Conservation (phyloP, 1,140 invertebrate species). For the Gyrodactylus bullatarudis region DNA sequence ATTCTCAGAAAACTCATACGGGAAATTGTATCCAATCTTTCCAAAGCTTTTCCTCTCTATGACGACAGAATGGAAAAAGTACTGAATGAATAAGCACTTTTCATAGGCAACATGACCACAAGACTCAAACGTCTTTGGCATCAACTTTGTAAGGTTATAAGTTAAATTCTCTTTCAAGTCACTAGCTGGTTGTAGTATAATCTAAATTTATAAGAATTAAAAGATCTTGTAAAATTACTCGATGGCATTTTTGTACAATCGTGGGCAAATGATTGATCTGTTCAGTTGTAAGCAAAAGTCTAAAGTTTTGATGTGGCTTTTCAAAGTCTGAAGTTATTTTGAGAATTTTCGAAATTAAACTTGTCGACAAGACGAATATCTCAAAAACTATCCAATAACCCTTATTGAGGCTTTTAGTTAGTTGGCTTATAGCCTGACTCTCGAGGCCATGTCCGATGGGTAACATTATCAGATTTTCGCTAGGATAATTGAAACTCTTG, state of each 20-base stretch:
- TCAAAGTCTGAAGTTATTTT: neutral
- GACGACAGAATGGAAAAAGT: neutral
- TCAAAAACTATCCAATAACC: neutral
- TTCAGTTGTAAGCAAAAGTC: neutral
- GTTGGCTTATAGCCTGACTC: neutral
- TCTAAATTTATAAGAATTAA: neutral
- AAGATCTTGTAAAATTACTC: neutral
- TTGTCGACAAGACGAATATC: neutral
- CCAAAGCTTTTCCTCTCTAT: neutral
- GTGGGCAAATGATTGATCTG: neutral
- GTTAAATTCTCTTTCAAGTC: neutral
- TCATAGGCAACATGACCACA: neutral
- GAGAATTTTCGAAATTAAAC: neutral
- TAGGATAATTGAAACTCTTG: neutral
- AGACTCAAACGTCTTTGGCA: neutral
- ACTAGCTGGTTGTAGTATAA: neutral
- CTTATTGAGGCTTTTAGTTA: neutral
- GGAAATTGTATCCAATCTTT: neutral
- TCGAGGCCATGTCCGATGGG: neutral
- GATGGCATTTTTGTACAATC: neutral
- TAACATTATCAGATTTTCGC: neutral
- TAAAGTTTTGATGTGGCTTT: neutral
- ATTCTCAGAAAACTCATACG: conserved; percentile 8
- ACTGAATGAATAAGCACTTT: neutral
- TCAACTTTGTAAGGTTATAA: neutral